Base-by-base conservation (phyloP, 2,888 invertebrate species). In the Diogma glabrata region DNA sequence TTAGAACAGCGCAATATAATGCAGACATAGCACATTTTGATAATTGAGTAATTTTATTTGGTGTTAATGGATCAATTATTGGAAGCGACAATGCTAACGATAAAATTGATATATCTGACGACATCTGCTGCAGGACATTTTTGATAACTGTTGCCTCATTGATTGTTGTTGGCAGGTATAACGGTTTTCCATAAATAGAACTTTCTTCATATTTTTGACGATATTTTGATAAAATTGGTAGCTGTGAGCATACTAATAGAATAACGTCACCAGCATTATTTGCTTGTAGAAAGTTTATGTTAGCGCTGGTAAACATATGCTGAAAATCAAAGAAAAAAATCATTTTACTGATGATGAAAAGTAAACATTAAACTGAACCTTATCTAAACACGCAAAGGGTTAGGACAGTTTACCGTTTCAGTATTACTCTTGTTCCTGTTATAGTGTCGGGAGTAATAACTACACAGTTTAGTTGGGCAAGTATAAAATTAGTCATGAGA, bases 61-160 rank as follows among this genome's bases (percentile, higher is more conserved):
- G 79, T 9, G 87, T 88, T 59, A 94, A 74, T 0, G 94, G 93
- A 66, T 94, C 93, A 51, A 93, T 70, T 53, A 92, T 80, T 0
- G 93, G 93, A 59, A 95, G 71, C 16, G 88, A 85, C 58, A 93
- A 75, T 7, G 89, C 89, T 57, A 84, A 78, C 64, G 84, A 84
- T 26, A 70, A 48, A 52, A 90, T 88, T 43, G 91, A 81, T 55
- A 94, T 82, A 66, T 94, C 94, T 55, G 85, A 82, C 54, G 90
- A 81, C 58, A 91, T 78, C 57, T 84, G 81, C 57, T 84, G 81
- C 59, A 90, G 78, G 66, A 75, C 75, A 66, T 61, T 76, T 69
- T 79, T 81, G 60, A 82, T 81, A 63, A 75, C 80, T 64, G 80
- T 81, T 56, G 84, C 90, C 72, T 82, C 91, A 58, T 74, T 78